phyloP scores from a whole-genome alignment of 2,888 invertebrate species.

The Neocrepidodera transversa region DNA sequence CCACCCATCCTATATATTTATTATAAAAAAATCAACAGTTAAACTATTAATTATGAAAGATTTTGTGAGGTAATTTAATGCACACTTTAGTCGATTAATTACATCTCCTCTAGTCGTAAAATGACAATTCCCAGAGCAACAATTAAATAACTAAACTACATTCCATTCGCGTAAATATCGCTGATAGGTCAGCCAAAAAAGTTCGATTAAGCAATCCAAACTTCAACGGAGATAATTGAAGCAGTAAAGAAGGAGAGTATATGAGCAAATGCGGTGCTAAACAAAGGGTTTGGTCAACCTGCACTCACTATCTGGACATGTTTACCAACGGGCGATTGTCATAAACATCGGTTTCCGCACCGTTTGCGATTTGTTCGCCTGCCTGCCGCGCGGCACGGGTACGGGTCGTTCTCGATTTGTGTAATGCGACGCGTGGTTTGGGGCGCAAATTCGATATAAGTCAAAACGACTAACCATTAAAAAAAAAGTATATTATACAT shows the following conservation, averaged over 20 bases:
- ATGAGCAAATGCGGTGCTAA: conserved; percentile 48
- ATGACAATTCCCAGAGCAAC: background rate
- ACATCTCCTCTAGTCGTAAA: background rate
- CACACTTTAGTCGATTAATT: too few species aligned
- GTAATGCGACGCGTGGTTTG: conserved; percentile 36
- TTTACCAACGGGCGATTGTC: conserved; percentile 44
- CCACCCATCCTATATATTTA: too few species aligned
- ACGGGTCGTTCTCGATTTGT: conserved; percentile 39
- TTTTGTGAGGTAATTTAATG: too few species aligned
- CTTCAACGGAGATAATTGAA: conserved; percentile 42
- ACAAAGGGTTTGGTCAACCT: conserved; percentile 50
- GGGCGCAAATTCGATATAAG: conserved; percentile 22
- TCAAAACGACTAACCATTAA: too few species aligned
- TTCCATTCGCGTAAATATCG: conserved; percentile 1
- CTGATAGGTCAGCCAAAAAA: conserved; percentile 17
- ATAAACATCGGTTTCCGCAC: conserved; percentile 50
- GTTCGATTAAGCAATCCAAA: conserved; percentile 35
- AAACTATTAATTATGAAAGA: too few species aligned
- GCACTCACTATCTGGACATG: conserved; percentile 44
- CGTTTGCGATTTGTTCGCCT: conserved; percentile 36
- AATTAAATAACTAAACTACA: background rate
- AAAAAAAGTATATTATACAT: too few species aligned
- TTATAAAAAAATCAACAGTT: too few species aligned
- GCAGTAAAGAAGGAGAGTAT: conserved; percentile 48
- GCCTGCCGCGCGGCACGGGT: conserved; percentile 42